Evolutionary conservation across 2,113 vertebrate species (phyloP), one percentile per base, ranked within the genome.

Genomic region (Anhinga rufa): DNA sequence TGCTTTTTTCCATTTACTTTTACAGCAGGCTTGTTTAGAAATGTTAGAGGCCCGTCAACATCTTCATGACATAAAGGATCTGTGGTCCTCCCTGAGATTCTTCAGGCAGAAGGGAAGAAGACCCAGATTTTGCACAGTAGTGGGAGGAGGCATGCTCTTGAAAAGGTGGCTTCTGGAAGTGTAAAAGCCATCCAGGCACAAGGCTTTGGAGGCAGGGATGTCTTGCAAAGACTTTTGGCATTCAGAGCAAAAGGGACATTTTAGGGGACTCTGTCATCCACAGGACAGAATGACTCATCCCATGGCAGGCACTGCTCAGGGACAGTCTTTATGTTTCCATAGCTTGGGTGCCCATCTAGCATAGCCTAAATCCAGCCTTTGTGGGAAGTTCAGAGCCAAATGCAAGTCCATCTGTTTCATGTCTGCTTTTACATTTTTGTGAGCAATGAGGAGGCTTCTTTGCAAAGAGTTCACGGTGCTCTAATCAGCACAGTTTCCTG

Each of bases 321-420:
- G 19, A 14, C 10, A 64, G 18, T 51, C 1, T 51, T 68, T 58
- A 9, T 69, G 7, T 44, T 61, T 66, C 58, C 19, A 4, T 31
- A 16, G 28, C 40, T 21, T 4, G 5, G 17, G 4, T 4, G 1
- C 8, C 16, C 4, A 0, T 20, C 28, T 8, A 26, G 14, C 7
- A 9, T 28, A 66, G 57, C 36, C 17, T 58, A 71, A 71, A 68
- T 6, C 17, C 13, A 82, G 9, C 3, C 6, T 58, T 48, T 48
- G 14, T 76, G 34, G 26, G 9, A 72, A 61, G 17, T 57, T 64
- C 34, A 72, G 17, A 65, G 20, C 5, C 20, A 71, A 71, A 40
- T 14, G 11, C 16, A 76, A 36, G 24, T 26, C 10, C 14, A 29
- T 26, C 26, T 65, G 4, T 15, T 87, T 74, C 40, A 40, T 5